Conservation (phyloP, 2,113 vertebrate species). For the Serilophus lunatus region DNA sequence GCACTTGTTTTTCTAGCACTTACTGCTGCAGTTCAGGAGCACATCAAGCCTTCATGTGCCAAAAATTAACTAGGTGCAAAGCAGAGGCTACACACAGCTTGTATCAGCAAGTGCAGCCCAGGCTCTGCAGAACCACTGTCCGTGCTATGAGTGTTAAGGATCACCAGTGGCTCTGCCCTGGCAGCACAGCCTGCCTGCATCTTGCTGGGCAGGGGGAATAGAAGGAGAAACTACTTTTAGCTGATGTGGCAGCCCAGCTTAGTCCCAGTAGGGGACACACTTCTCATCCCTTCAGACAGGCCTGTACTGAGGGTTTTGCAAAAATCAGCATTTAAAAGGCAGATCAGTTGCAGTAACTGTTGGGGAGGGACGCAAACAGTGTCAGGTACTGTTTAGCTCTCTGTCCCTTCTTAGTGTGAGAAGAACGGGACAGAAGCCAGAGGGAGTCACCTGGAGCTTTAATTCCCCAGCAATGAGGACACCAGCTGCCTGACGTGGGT, state of each 20-base stretch:
- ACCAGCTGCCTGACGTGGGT: neutral
- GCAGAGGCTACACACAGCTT: neutral
- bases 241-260: neutral
- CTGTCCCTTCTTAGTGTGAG: neutral
- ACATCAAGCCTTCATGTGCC: neutral
- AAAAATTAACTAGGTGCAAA: neutral
- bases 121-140: neutral
- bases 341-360: neutral
- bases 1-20: neutral
- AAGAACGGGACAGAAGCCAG: neutral
- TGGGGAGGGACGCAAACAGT: neutral
- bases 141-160: accelerated
- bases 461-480: neutral
- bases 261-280: neutral
- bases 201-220: too few relatives aligned
- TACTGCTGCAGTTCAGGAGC: neutral
- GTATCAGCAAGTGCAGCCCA: accelerated
- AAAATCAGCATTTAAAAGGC: neutral
- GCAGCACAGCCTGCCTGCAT: neutral
- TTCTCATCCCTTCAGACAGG: neutral
- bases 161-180: neutral
- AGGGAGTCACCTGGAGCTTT: neutral
- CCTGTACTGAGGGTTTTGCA: neutral
- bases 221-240: neutral
- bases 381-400: neutral